These are phyloP conservation scores for Myotis myotis DNA, from an alignment of 2,797 vertebrate species.

Conservation along the genomic window DNA sequence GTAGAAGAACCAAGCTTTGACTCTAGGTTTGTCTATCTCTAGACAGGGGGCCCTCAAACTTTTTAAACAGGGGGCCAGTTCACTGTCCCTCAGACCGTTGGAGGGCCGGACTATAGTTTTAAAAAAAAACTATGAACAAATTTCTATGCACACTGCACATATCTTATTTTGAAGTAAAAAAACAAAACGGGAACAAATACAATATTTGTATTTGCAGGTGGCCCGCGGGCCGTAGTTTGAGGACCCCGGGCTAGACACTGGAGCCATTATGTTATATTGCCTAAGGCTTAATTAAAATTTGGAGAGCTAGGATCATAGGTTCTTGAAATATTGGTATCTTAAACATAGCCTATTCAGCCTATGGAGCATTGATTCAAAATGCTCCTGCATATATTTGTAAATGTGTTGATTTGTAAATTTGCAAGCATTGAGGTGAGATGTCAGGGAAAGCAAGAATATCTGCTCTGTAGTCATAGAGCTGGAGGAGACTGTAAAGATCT, in stretches of 20 bases:
- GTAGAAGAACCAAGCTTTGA: background rate
- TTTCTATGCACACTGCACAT: no score
- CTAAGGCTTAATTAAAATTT: slow-evolving; percentile 19
- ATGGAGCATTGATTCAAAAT: background rate
- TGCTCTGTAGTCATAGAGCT: background rate
- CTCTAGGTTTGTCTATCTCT: slow-evolving; percentile 7
- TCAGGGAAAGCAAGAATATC: background rate
- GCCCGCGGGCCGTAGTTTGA: no score
- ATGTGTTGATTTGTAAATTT: background rate
- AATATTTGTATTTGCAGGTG: no score
- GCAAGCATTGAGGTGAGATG: background rate
- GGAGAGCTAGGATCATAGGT: background rate
- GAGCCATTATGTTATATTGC: background rate
- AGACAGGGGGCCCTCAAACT: background rate
- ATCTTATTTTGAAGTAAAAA: no score
- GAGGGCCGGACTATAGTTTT: no score
- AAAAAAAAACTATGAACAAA: no score
- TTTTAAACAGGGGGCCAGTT: no score
- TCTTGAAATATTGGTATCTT: background rate
- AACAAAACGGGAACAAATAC: no score
- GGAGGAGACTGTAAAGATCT: background rate
- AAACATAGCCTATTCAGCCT: background rate
- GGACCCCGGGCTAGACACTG: background rate
- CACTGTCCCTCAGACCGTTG: no score
- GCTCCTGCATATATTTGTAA: background rate